phyloP scores from a whole-genome alignment of 2,797 vertebrate genomes.

The Schizopygopsis malacanthus region DNA sequence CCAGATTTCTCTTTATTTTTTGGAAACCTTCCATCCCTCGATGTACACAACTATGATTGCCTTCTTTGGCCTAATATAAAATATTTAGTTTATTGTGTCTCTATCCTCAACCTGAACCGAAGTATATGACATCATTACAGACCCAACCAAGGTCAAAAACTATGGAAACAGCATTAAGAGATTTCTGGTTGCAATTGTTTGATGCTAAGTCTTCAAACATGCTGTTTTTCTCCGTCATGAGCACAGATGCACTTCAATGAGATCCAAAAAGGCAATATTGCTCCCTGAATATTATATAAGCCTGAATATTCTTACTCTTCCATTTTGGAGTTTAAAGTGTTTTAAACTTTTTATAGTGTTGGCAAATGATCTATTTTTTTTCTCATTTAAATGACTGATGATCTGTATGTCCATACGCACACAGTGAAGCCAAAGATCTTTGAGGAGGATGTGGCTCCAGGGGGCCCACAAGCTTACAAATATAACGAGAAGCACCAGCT shows the following conservation, averaged over 20 bases:
- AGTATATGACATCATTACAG: constrained; percentile 57
- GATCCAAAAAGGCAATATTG: neutral
- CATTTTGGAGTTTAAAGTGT: neutral
- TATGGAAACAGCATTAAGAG: constrained; percentile 58
- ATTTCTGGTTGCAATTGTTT: constrained; percentile 68
- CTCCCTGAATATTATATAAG: neutral
- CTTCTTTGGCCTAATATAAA: constrained; percentile 56
- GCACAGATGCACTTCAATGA: constrained; percentile 1
- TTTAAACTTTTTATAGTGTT: neutral
- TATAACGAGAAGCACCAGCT: constrained; percentile 76
- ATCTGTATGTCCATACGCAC: constrained; percentile 41
- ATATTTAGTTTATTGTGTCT: constrained; percentile 65
- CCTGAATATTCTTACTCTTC: neutral
- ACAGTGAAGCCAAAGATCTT: constrained; percentile 87
- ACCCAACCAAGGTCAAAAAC: constrained; percentile 61
- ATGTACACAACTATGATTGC: constrained; percentile 52
- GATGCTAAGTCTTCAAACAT: constrained; percentile 50
- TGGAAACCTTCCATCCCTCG: constrained; percentile 60
- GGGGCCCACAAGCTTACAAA: constrained; percentile 69
- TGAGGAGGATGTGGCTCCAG: constrained; percentile 77
- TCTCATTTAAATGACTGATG: constrained; percentile 8
- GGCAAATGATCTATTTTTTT: constrained; percentile 16
- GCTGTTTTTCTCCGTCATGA: constrained; percentile 3
- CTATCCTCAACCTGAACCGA: constrained; percentile 61
- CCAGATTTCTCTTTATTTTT: constrained; percentile 66